Base-by-base conservation (phyloP, 2,888 invertebrate genomes). In the Liposcelis brunnea region DNA sequence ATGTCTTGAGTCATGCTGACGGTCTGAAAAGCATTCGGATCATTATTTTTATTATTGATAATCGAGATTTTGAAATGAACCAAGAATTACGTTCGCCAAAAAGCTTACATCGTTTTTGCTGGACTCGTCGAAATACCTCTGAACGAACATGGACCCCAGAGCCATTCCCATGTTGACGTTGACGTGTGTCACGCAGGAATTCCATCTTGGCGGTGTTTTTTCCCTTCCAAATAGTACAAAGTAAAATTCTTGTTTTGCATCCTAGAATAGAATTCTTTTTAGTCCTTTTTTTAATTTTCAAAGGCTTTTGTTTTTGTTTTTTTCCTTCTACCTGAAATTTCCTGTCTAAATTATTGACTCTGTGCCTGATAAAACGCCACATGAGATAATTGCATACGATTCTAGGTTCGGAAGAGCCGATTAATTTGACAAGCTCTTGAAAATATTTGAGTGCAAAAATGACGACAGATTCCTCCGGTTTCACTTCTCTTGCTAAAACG, bases 121-220 rank as follows among this genome's bases (percentile, higher is more conserved):
- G 53, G 77, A 81, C 57, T 89, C 80, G 54, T 90, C 85, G 56
- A 94, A 94, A 58, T 90, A 83, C 56, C 80, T 79, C 45, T 72
- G 66, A 0, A 94, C 90, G 58, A 93, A 95, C 71, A 94, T 76
- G 0, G 89, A 78, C 0, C 94, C 93, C 34, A 91, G 70, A 0
- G 91, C 90, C 84, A 90, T 90, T 2, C 79, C 80, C 75, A 80
- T 77, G 51, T 79, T 74, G 1, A 70, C 69, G 53, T 75, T 75
- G 0, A 89, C 87, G 62, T 89, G 85, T 0, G 78, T 75, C 6
- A 93, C 82, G 59, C 94, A 95, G 51, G 80, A 83, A 58, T 89
- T 85, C 93, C 93, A 94, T 50, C 93, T 66, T 0, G 84, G 78
- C 0, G 86, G 83, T 15, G 82, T 72, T 61, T 81, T 74, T 55